A percentile compares a stretch with the other conserved stretches of the same genome.
Conservation (phyloP, 2,113 vertebrate species). For the Centropristis striata region DNA sequence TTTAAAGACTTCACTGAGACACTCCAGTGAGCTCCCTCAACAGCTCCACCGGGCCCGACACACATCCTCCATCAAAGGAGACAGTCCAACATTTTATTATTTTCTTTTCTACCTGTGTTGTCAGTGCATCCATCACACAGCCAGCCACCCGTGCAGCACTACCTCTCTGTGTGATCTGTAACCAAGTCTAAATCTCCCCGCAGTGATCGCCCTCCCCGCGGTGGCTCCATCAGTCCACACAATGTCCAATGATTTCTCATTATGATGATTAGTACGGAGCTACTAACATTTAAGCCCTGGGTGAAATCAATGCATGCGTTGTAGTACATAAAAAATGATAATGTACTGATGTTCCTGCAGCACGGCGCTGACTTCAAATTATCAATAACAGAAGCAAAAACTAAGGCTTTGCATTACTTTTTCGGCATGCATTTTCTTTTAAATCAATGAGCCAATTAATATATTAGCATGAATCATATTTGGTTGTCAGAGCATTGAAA, state of each 20-base stretch:
- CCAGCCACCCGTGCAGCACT: not conserved
- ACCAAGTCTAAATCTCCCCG: constrained; percentile 25
- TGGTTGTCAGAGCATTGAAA: not conserved
- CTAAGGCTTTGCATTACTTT: not conserved
- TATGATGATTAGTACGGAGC: constrained; percentile 44
- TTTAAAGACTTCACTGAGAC: constrained; percentile 13
- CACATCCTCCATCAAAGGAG: constrained; percentile 40
- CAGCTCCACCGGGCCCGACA: constrained; percentile 13
- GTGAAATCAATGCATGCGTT: constrained; percentile 50
- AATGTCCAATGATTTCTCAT: constrained; percentile 61
- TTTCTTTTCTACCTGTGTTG: constrained; percentile 15
- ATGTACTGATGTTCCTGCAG: not conserved
- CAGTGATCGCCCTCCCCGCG: not conserved
- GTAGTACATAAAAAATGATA: not conserved
- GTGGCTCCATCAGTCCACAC: constrained; percentile 28
- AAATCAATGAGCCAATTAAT: no score
- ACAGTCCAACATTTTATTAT: constrained; percentile 1
- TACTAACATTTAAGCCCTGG: constrained; percentile 41
- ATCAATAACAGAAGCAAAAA: not conserved
- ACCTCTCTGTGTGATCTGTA: constrained; percentile 4
- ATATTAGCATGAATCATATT: no score
- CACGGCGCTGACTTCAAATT: not conserved
- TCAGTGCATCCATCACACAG: constrained; percentile 34
- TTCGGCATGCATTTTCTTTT: not conserved
- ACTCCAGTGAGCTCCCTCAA: not conserved